Percentiles rank a stretch among this genome's conserved stretches.
phyloP scores from a whole-genome alignment of 1,140 invertebrate species.

The Schlechtendalia chinensis region DNA sequence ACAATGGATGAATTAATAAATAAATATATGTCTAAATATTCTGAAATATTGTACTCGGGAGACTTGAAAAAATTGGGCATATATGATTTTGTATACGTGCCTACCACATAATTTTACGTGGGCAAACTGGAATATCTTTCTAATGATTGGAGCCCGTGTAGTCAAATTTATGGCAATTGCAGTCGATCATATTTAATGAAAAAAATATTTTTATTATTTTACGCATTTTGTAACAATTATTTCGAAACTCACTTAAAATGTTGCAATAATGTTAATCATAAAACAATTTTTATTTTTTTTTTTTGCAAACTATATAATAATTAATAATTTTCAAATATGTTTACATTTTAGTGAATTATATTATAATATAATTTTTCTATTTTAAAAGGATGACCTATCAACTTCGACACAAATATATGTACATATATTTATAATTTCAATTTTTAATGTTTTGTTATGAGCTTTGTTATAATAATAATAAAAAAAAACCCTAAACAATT shows the following conservation, averaged over 20 bases:
- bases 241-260: background rate
- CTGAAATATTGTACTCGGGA: background rate
- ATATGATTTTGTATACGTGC: slow-evolving; percentile 3
- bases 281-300: no score
- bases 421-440: no score
- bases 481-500: no score
- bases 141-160: background rate
- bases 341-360: no score
- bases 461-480: no score
- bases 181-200: background rate
- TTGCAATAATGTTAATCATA: no score
- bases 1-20: slow-evolving; percentile 24
- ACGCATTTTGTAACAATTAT: background rate
- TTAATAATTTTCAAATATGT: no score
- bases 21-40: background rate
- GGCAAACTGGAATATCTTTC: slow-evolving; percentile 4
- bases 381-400: no score
- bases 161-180: background rate
- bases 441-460: no score
- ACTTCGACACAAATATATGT: no score
- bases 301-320: no score
- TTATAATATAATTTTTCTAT: no score
- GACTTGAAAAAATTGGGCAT: slow-evolving; percentile 8
- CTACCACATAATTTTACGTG: background rate
- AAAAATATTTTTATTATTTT: slow-evolving; percentile 7